A percentile compares a stretch with the other conserved stretches of the same genome.
Evolutionary conservation across 1,140 invertebrate genomes (phyloP).

Genomic region (Drosophila subobscura): DNA sequence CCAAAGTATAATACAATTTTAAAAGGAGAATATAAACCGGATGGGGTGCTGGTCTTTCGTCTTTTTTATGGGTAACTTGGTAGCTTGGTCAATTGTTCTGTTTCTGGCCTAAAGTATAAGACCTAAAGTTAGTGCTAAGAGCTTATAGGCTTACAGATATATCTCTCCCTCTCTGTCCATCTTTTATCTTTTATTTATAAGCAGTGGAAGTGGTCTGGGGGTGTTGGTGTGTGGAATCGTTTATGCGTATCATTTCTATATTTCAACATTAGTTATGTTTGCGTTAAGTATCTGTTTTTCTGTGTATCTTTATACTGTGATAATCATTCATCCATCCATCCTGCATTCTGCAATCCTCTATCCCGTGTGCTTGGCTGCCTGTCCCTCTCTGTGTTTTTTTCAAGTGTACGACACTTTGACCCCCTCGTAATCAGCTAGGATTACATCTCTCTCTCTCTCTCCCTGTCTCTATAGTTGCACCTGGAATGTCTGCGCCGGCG

Average conservation of each 20-base stretch:
- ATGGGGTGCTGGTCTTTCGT: conserved; percentile 42
- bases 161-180: neutral
- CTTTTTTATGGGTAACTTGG: conserved; percentile 56
- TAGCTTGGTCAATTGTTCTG: conserved; percentile 68
- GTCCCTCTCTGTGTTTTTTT: conserved; percentile 57
- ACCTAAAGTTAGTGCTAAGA: conserved; percentile 5
- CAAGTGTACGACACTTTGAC: conserved; percentile 78
- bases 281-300: conserved; percentile 66
- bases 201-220: conserved; percentile 30
- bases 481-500: conserved; percentile 86
- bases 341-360: neutral
- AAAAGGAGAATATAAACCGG: conserved; percentile 33
- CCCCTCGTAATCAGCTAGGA: conserved; percentile 15
- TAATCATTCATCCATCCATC: conserved; percentile 41
- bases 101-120: conserved; percentile 24
- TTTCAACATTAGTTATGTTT: conserved; percentile 74
- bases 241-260: conserved; percentile 46
- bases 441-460: neutral
- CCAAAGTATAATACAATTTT: conserved; percentile 61
- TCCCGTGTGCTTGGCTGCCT: conserved; percentile 20
- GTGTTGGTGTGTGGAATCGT: conserved; percentile 47
- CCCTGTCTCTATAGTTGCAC: conserved; percentile 86
- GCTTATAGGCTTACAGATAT: no score
- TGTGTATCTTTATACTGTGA: conserved; percentile 28
- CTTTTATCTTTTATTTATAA: conserved; percentile 18